These are phyloP conservation scores for Andricus quercusramuli DNA, from an alignment of 2,888 invertebrate genomes.

Conservation along the genomic window DNA sequence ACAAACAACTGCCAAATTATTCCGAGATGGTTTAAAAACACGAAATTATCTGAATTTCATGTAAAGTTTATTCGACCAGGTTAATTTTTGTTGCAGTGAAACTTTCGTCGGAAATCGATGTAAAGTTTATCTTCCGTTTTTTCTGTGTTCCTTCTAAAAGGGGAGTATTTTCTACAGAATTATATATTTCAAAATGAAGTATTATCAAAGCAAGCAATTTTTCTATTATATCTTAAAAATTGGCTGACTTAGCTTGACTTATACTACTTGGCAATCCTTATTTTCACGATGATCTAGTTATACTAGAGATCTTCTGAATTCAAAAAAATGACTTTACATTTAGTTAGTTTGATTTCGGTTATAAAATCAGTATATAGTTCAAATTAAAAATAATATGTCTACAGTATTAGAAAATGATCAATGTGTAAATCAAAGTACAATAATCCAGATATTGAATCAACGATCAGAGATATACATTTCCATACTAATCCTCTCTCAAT, in stretches of 20 bases:
- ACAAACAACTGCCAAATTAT: too few species aligned
- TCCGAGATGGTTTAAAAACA: too few species aligned
- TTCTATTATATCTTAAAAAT: neutral
- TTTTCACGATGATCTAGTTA: neutral
- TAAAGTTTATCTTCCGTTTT: too few species aligned
- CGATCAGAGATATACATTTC: constrained; percentile 21
- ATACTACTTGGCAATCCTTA: too few species aligned
- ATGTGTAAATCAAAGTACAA: neutral
- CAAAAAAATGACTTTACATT: neutral
- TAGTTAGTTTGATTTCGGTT: neutral
- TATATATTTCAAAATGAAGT: neutral
- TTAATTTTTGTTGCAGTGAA: too few species aligned
- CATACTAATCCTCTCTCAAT: constrained; percentile 17
- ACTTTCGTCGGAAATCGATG: too few species aligned
- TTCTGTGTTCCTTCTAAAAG: too few species aligned
- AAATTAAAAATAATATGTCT: too few species aligned
- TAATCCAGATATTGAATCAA: constrained; percentile 18
- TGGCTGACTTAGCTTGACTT: too few species aligned
- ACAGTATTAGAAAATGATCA: neutral
- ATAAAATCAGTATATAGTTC: neutral
- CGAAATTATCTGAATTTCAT: too few species aligned
- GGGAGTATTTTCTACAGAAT: neutral
- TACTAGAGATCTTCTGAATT: neutral
- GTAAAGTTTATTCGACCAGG: too few species aligned
- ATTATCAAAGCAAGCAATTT: neutral